Conservation (phyloP, 2,797 vertebrate genomes). For the Cercopithecus neglectus region DNA sequence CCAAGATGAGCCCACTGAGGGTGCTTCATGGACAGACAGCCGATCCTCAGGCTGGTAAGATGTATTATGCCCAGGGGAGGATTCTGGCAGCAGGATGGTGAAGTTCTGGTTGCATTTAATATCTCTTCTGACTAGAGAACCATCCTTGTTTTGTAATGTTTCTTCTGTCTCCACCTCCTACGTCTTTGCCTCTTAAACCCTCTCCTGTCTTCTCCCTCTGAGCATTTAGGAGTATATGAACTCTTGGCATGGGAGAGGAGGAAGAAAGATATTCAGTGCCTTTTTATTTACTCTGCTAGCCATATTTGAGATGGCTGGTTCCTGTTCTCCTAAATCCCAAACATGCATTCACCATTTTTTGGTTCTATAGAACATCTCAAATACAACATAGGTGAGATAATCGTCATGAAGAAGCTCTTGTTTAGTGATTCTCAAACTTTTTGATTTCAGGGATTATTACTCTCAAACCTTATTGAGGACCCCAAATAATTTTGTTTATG, state of each 20-base stretch:
- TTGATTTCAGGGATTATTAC: not conserved
- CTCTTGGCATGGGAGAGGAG: not conserved
- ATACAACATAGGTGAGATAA: not conserved
- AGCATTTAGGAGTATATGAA: not conserved
- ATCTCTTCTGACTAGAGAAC: not conserved
- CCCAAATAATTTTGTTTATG: not conserved
- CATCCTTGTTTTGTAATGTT: not conserved
- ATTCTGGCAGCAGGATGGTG: too few species aligned
- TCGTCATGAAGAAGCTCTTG: not conserved
- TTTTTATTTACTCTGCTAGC: constrained; percentile 22
- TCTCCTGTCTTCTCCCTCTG: not conserved
- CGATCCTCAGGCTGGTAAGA: not conserved
- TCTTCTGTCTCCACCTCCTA: not conserved
- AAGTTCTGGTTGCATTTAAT: not conserved
- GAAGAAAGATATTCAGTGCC: not conserved
- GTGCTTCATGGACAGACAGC: not conserved
- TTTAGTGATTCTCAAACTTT: not conserved
- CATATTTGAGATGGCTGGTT: not conserved
- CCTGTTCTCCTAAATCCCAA: not conserved
- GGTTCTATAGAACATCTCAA: not conserved
- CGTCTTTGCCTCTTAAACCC: not conserved
- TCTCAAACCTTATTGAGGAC: not conserved
- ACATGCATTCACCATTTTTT: not conserved
- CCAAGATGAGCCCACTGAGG: not conserved
- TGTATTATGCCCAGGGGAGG: not conserved